phyloP scores from a whole-genome alignment of 1,140 invertebrate genomes.

The Saccostrea cuccullata region DNA sequence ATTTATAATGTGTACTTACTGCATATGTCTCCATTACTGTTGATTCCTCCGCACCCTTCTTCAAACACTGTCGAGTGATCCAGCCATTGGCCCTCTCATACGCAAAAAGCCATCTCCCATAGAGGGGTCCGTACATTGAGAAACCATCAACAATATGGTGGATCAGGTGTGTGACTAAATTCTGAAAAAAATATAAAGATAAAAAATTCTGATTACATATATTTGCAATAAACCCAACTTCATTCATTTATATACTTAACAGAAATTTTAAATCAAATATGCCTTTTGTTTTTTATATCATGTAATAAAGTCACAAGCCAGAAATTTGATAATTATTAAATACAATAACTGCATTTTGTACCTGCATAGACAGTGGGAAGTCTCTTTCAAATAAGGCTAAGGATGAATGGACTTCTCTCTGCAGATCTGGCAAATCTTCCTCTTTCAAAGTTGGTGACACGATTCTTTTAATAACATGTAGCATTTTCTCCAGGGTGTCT shows the following conservation, averaged over 20 bases:
- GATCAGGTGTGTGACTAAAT: conserved; percentile 16
- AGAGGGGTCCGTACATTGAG: neutral
- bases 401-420: neutral
- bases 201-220: neutral
- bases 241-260: neutral
- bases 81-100: neutral
- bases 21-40: conserved; percentile 44
- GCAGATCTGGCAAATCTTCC: neutral
- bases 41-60: conserved; percentile 33
- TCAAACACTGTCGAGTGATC: conserved; percentile 36
- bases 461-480: neutral
- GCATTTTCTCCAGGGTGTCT: neutral
- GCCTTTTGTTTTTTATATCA: neutral
- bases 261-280: neutral
- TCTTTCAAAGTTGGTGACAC: neutral
- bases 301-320: neutral
- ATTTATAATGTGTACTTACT: conserved; percentile 13
- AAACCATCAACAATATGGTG: conserved; percentile 12
- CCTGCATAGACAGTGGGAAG: neutral
- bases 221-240: neutral
- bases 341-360: neutral
- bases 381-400: neutral
- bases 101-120: conserved; percentile 28
- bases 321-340: neutral
- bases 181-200: neutral